Percentiles rank a stretch among this genome's conserved stretches.
Evolutionary conservation across 2,888 invertebrate genomes (phyloP).

Genomic region (Apomyelois bistriatella): DNA sequence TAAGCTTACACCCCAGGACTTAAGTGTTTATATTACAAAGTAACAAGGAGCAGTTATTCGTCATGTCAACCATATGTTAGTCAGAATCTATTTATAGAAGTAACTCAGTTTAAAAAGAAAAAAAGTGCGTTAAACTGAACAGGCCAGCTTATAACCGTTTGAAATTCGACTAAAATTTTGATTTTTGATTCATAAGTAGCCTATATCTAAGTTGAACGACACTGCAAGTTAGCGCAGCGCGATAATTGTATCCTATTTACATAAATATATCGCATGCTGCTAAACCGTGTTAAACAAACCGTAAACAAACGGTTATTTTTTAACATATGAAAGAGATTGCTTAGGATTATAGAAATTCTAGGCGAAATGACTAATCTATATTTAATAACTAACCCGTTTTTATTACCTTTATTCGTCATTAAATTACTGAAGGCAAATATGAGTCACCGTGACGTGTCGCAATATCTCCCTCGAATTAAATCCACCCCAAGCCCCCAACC

Average conservation of each 20-base stretch:
- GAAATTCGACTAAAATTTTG: neutral
- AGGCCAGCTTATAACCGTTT: neutral
- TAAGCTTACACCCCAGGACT: conserved; percentile 10
- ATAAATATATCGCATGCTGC: conserved; percentile 58
- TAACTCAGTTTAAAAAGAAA: conserved; percentile 41
- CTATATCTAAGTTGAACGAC: conserved; percentile 58
- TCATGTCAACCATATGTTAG: conserved; percentile 61
- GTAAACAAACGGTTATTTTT: conserved; percentile 49
- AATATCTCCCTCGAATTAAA: conserved; percentile 6
- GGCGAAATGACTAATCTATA: neutral
- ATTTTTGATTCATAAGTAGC: conserved; percentile 26
- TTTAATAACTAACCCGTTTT: neutral
- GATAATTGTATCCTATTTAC: conserved; percentile 74
- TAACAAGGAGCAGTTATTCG: conserved; percentile 36
- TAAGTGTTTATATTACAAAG: conserved; percentile 36
- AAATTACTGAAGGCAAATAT: neutral
- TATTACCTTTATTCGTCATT: neutral
- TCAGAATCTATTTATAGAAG: conserved; percentile 65
- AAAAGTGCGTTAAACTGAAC: neutral
- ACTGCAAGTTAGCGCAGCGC: conserved; percentile 43
- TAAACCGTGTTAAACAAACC: conserved; percentile 64
- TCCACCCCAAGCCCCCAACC: conserved; percentile 2
- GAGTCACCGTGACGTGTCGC: conserved; percentile 7
- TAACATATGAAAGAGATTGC: conserved; percentile 16
- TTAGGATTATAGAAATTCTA: conserved; percentile 26